phyloP scores from a whole-genome alignment of 2,113 vertebrate genomes.

The Pipra filicauda region DNA sequence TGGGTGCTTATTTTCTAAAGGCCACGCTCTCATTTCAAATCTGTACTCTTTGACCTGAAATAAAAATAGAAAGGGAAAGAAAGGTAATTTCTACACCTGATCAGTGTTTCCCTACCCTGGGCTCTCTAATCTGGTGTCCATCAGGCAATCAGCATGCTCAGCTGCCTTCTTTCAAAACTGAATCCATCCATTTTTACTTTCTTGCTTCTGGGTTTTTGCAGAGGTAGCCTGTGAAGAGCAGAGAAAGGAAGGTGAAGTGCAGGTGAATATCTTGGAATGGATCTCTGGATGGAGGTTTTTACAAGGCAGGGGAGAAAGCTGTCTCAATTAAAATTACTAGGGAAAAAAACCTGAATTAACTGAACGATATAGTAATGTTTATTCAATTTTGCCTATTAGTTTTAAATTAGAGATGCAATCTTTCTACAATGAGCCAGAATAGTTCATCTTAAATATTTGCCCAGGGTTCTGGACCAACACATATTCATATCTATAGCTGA shows the following conservation, averaged over 20 bases:
- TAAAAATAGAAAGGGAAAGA: not conserved
- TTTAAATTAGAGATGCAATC: not conserved
- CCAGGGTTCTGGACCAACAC: not conserved
- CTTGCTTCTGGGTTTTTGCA: not conserved
- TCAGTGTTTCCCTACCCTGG: not conserved
- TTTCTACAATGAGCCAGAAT: not conserved
- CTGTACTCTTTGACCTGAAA: not conserved
- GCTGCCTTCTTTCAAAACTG: not conserved
- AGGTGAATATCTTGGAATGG: not conserved
- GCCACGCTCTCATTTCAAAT: not conserved
- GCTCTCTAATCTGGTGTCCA: not conserved
- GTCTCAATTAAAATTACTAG: not conserved
- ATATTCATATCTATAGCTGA: not conserved
- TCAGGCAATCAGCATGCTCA: not conserved
- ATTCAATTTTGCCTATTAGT: not conserved
- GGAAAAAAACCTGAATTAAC: not conserved
- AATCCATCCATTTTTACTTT: not conserved
- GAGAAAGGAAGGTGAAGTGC: not conserved
- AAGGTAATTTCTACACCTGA: not conserved
- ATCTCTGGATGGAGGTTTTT: not conserved
- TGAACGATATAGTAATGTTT: not conserved
- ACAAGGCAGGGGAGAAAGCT: not conserved
- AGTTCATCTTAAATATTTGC: not conserved
- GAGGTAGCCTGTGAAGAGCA: not conserved
- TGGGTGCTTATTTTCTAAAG: conserved; percentile 45